Base-by-base conservation (phyloP, 2,113 vertebrate species). In the Bothrops jararaca region DNA sequence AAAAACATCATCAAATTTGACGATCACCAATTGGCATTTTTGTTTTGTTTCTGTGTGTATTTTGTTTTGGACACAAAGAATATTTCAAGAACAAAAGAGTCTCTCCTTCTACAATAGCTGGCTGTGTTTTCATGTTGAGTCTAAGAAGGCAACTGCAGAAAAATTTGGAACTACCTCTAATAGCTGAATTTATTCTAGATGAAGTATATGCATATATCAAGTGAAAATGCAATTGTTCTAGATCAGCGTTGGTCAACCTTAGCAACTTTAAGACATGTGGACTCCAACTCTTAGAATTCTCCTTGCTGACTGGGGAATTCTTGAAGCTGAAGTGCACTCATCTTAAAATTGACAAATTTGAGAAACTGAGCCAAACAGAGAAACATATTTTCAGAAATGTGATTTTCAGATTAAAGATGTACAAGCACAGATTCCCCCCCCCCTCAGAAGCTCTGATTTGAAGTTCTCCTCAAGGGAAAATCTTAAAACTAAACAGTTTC, bases 111-210 rank as follows among this genome's bases (percentile, higher is more conserved):
- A 15, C 60, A 88, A 48, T 91, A 42, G 74, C 24, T 89, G 50
- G 93, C 74, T 58, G 4, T 52, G 50, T 92, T 91, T 94, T 95
- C 91, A 93, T 91, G 93, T n/a, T 88, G 4, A n/a, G 91, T 95
- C 90, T 91, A 92, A 94, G 90, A 94, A 95, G 95, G 57, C 22
- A 95, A 90, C 54, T 94, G 26, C 9, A 93, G 80, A 91, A 45
- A 39, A 56, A 90, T 94, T 91, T 91, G 94, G 94, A 91, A 95
- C 88, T 93, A 52, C 39, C 86, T 92, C 92, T 96, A 92, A 93
- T 91, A 88, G 87, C 93, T 95, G 91, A 95, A 93, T 93, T 92
- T 94, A 92, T 94, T 96, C 90, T 0, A 86, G 12, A 91, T 91
- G 42, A 86, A 93, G 80, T 45, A 87, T 86, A 11, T 91, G 50